phyloP scores from a whole-genome alignment of 2,113 vertebrate species.

The Nipponia nippon region DNA sequence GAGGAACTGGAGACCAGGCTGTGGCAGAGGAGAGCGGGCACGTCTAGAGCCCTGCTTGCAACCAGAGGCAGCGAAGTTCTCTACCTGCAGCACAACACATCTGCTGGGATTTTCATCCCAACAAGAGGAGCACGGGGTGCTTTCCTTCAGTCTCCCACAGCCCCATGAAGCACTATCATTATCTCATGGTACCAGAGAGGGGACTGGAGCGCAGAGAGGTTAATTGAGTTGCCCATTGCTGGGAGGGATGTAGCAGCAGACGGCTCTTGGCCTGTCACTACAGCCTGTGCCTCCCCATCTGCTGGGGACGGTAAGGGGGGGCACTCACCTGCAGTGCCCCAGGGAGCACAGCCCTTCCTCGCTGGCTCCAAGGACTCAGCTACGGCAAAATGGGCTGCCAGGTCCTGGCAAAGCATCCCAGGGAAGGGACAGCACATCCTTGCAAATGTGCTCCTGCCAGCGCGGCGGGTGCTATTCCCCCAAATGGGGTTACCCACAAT shows the following conservation, averaged over 20 bases:
- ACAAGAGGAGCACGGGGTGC: not conserved
- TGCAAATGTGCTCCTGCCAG: not conserved
- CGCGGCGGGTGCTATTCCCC: not conserved
- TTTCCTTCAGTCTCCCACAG: not conserved
- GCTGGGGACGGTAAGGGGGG: not conserved
- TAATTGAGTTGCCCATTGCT: slow-evolving; percentile 27
- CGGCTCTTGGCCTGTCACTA: not conserved
- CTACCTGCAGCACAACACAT: not conserved
- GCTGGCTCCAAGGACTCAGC: not conserved
- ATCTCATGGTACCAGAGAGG: not conserved
- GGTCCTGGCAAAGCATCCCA: not conserved
- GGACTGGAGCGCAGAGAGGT: slow-evolving; percentile 1
- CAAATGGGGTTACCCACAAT: not conserved
- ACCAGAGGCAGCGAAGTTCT: not conserved
- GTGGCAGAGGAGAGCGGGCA: not conserved
- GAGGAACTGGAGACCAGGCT: not conserved
- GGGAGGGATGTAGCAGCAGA: not conserved
- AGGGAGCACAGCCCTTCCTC: not conserved
- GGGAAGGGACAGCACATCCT: not conserved
- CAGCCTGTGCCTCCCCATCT: not conserved
- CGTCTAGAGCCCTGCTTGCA: not conserved
- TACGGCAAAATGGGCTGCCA: not conserved
- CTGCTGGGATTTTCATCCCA: not conserved
- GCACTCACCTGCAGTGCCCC: not conserved
- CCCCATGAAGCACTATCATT: not conserved